phyloP scores from a whole-genome alignment of 2,888 invertebrate genomes.

The Terebella lapidaria region DNA sequence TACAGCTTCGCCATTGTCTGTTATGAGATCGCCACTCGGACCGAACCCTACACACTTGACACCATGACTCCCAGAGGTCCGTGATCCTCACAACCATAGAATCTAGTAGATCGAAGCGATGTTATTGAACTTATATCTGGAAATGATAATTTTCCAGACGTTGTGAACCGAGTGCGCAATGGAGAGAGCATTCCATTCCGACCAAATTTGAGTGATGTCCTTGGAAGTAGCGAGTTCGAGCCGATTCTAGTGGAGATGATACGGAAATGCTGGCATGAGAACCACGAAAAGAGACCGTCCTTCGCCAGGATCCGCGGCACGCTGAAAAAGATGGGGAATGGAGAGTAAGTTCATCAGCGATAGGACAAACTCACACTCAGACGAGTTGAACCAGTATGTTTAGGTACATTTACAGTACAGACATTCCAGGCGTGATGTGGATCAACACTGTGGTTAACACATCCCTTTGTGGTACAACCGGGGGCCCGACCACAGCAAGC shows the following conservation, averaged over 20 bases:
- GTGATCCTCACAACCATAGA: too few species aligned
- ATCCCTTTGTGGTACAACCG: too few species aligned
- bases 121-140: neutral
- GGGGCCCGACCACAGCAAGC: too few species aligned
- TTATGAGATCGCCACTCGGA: constrained; percentile 34
- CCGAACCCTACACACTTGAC: constrained; percentile 19
- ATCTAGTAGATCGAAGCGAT: too few species aligned
- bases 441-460: too few species aligned
- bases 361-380: too few species aligned
- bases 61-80: constrained; percentile 11
- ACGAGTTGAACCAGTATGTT: too few species aligned
- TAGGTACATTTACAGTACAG: too few species aligned
- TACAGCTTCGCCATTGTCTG: constrained; percentile 43
- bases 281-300: constrained; percentile 29
- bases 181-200: constrained; percentile 27
- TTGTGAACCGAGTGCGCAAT: constrained; percentile 26
- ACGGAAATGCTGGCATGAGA: constrained; percentile 27
- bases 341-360: constrained; percentile 45
- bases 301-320: constrained; percentile 26
- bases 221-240: constrained; percentile 17
- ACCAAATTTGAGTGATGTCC: constrained; percentile 18
- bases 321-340: constrained; percentile 23
- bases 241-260: constrained; percentile 19
- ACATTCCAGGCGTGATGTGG: too few species aligned
- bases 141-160: constrained; percentile 24